Conservation (phyloP, 2,113 vertebrate species). For the Nyctibius bracteatus region DNA sequence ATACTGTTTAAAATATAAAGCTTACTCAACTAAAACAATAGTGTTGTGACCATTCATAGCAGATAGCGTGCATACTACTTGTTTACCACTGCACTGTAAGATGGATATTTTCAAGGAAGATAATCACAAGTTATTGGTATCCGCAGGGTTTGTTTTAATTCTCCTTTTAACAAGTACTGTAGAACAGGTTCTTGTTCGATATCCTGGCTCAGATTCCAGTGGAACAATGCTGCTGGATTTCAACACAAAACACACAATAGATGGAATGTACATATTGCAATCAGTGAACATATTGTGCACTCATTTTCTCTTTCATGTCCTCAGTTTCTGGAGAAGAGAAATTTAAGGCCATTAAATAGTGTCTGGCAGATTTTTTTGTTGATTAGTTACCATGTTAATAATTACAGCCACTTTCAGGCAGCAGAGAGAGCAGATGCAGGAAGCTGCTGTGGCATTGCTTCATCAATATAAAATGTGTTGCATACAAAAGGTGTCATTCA, state of each 20-base stretch:
- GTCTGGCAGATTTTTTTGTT: slow-evolving; percentile 17
- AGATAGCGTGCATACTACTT: not conserved
- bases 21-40: not conserved
- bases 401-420: slow-evolving; percentile 26
- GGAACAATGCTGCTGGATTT: slow-evolving; percentile 14
- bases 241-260: not conserved
- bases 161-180: not conserved
- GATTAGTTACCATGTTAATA: slow-evolving; percentile 15
- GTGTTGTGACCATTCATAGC: not conserved
- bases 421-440: not conserved
- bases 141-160: not conserved
- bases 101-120: not conserved
- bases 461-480: not conserved
- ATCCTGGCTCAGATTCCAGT: not conserved
- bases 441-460: not conserved
- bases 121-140: not conserved
- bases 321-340: not conserved
- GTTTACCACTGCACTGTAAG: not conserved
- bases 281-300: not conserved
- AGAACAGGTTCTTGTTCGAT: not conserved
- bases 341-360: not conserved
- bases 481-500: not conserved
- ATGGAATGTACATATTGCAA: not conserved
- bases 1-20: slow-evolving; percentile 59
- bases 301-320: slow-evolving; percentile 8